Evolutionary conservation across 2,888 invertebrate genomes (phyloP).

Genomic region (Ariolimax columbianus): DNA sequence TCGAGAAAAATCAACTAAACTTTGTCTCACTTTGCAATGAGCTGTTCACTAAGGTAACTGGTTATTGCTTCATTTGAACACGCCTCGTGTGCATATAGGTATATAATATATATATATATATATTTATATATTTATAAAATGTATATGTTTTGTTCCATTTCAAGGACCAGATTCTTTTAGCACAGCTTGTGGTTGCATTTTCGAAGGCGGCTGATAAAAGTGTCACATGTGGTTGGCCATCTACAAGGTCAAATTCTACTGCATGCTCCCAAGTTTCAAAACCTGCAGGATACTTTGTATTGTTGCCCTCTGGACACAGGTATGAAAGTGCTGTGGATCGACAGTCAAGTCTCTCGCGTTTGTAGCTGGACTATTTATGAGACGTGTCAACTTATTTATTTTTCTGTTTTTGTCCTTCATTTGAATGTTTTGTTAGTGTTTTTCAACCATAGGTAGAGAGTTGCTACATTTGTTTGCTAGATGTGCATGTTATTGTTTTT

Average conservation of each 20-base stretch:
- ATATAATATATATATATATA: neutral
- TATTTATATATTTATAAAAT: neutral
- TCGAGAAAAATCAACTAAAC: constrained; percentile 73
- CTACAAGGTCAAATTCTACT: neutral
- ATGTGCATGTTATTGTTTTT: no score
- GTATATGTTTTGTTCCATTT: neutral
- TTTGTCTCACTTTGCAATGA: constrained; percentile 70
- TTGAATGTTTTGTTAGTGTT: no score
- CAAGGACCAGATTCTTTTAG: constrained; percentile 36
- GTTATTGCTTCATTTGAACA: neutral
- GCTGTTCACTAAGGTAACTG: constrained; percentile 67
- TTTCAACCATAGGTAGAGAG: no score
- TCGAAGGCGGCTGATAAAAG: neutral
- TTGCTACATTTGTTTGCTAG: no score
- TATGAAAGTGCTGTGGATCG: neutral
- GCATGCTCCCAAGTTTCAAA: neutral
- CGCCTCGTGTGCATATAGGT: neutral
- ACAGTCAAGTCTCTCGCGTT: no score
- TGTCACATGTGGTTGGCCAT: neutral
- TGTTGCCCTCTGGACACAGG: constrained; percentile 45
- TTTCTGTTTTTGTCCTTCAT: no score
- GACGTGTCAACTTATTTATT: no score
- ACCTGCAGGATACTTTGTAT: constrained; percentile 40
- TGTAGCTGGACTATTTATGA: no score
- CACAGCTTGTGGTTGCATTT: constrained; percentile 4